Base-by-base conservation (phyloP, 2,888 invertebrate species). In the Drosophila ezoana region DNA sequence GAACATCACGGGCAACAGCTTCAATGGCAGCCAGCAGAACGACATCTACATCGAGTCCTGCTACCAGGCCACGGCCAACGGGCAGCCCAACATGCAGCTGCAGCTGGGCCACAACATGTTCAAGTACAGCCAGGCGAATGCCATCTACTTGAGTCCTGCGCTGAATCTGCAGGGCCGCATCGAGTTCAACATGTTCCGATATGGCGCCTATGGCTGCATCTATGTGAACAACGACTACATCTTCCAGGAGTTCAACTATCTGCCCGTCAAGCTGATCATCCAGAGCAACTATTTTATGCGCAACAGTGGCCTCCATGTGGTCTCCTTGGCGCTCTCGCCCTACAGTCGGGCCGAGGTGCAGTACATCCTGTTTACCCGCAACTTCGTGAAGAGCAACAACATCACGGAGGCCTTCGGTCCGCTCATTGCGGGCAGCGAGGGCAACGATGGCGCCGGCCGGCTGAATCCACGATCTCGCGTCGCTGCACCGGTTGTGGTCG, bases 1-100 rank as follows among this genome's bases (percentile, higher is more conserved):
- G 1, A 99, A 99, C 91, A 94, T 98, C n/a, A 98, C 97, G 1
- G 96, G 96, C n/a, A 98, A 97, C 90, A 95, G 94, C 92, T 98
- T 99, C 91, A 96, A 96, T 79, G 95, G 95, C 48, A 97, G 97
- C 81, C 90, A 94, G 32, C 95, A 95, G 84, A 96, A 96, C 67
- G 97, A 96, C 1, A 93, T 99, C 32, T 96, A 97, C 89, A 93
- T 98, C 59, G 94, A 95, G 64, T 96, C 98, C 0, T 98, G 98
- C 92, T 98, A 97, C 96, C 78, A 75, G 37, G 38, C 66, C 4
- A 80, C 87, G 0, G 51, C 93, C 93, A 66, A 93, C 18, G 89
- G 92, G 0, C 93, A 94, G 53, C 83, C 91, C 13, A 93, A 94
- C 72, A 90, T 94, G 57, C 93, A 93, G 80, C 93, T 98, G 59